Evolutionary conservation across 2,113 vertebrate genomes (phyloP).

Genomic region (Lampris megalopsis): DNA sequence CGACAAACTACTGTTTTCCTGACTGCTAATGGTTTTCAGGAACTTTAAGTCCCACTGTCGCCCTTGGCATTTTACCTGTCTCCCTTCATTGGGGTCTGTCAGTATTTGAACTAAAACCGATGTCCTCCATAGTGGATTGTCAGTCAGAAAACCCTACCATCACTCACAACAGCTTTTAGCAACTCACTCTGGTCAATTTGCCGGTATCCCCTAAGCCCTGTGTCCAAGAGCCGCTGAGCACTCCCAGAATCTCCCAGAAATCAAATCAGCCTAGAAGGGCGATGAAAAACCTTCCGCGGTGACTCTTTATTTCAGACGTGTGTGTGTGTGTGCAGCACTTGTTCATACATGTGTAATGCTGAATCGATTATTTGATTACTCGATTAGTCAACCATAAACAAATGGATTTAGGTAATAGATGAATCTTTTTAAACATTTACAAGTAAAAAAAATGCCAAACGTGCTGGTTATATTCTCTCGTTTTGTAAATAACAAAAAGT

Average conservation of each 20-base stretch:
- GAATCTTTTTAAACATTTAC: too few relatives aligned
- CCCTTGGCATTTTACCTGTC: not conserved
- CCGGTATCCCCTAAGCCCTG: conserved; percentile 41
- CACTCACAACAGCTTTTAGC: conserved; percentile 47
- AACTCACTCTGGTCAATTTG: conserved; percentile 38
- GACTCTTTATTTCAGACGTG: too few relatives aligned
- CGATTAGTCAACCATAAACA: too few relatives aligned
- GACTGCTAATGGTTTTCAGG: conserved; percentile 21
- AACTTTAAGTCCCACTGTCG: conserved; percentile 2
- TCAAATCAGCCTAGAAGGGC: conserved; percentile 27
- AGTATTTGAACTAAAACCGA: not conserved
- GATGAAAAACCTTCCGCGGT: not conserved
- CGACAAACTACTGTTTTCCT: not conserved
- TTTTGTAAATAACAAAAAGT: too few relatives aligned
- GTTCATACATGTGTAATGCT: not conserved
- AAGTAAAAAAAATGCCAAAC: too few relatives aligned
- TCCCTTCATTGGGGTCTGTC: conserved; percentile 21
- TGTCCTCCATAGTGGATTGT: conserved; percentile 32
- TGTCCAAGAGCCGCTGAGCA: conserved; percentile 34
- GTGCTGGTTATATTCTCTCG: too few relatives aligned
- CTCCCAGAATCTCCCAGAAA: conserved; percentile 36
- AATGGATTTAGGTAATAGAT: too few relatives aligned
- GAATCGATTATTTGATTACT: too few relatives aligned
- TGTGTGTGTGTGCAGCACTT: too few relatives aligned
- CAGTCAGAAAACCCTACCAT: conserved; percentile 21